Conservation (phyloP, 2,888 invertebrate genomes). For the Pseudoips prasinana region DNA sequence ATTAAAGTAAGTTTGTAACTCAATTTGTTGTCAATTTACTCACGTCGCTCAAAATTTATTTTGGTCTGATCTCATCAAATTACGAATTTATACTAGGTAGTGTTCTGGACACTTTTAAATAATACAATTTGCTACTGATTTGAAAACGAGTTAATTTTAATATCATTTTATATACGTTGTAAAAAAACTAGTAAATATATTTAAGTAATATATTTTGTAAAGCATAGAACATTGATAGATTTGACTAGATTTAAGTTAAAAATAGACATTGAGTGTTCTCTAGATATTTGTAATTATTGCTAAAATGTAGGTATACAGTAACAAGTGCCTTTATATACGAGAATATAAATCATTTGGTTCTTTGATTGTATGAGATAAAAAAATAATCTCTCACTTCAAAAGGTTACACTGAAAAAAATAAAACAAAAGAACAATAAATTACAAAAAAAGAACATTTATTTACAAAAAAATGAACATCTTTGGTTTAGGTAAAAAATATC, state of each 20-base stretch:
- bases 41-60: too few relatives aligned
- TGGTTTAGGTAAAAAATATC: slow-evolving; percentile 37
- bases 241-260: slow-evolving; percentile 55
- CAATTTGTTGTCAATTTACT: too few relatives aligned
- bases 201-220: slow-evolving; percentile 43
- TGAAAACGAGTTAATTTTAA: background rate
- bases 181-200: slow-evolving; percentile 28
- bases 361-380: slow-evolving; percentile 31
- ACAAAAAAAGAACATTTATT: slow-evolving; percentile 50
- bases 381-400: slow-evolving; percentile 26
- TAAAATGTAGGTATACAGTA: slow-evolving; percentile 65
- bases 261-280: slow-evolving; percentile 67
- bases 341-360: slow-evolving; percentile 61
- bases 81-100: too few relatives aligned
- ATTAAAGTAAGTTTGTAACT: too few relatives aligned
- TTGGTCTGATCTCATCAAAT: too few relatives aligned
- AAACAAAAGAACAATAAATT: slow-evolving; percentile 38
- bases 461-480: slow-evolving; percentile 54
- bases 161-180: slow-evolving; percentile 29
- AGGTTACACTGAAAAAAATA: slow-evolving; percentile 29
- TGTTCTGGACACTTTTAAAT: background rate
- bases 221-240: slow-evolving; percentile 56
- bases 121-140: background rate
- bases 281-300: slow-evolving; percentile 67
- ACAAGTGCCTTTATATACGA: slow-evolving; percentile 48